phyloP scores from a whole-genome alignment of 2,113 vertebrate genomes.

The Varanus komodoensis region DNA sequence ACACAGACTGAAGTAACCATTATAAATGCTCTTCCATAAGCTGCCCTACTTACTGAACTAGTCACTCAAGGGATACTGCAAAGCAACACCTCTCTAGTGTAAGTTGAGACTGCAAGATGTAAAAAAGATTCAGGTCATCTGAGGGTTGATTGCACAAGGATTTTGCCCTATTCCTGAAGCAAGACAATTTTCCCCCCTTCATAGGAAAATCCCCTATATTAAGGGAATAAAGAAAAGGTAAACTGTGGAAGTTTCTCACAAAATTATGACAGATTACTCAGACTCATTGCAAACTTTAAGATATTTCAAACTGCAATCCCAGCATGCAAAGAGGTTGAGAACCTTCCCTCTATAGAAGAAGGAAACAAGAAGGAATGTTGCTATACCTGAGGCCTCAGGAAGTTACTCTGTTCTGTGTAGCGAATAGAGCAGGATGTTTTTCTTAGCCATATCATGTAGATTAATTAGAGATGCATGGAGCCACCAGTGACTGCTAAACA shows the following conservation, averaged over 20 bases:
- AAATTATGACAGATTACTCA: not conserved
- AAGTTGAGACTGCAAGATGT: constrained; percentile 7
- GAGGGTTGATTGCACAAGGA: not conserved
- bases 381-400: not conserved
- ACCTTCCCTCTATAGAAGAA: not conserved
- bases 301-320: not conserved
- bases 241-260: not conserved
- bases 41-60: not conserved
- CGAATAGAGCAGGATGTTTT: not conserved
- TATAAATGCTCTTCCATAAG: not conserved
- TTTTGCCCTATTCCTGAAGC: not conserved
- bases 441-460: not conserved
- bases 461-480: not conserved
- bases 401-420: not conserved
- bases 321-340: not conserved
- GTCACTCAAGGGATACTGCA: constrained; percentile 3
- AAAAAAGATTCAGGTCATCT: not conserved
- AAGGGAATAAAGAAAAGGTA: not conserved
- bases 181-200: not conserved
- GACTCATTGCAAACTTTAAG: not conserved
- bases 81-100: not conserved
- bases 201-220: not conserved
- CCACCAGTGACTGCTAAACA: not conserved
- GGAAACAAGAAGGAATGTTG: not conserved
- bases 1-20: not conserved